Conservation (phyloP, 2,113 vertebrate species). For the Paramormyrops kingsleyae region DNA sequence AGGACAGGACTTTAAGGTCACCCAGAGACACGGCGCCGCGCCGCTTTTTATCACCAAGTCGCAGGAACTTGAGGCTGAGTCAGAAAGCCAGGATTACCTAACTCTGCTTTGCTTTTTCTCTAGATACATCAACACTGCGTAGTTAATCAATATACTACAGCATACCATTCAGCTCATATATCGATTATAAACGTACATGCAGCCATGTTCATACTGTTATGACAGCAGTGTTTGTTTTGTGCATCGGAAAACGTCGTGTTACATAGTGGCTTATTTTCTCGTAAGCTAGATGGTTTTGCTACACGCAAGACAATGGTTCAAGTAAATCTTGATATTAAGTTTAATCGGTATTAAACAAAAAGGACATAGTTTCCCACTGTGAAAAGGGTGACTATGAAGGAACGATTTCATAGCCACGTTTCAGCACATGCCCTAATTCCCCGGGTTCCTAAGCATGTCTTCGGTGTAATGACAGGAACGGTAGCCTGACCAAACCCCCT, state of each 20-base stretch:
- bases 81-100: neutral
- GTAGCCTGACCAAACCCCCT: neutral
- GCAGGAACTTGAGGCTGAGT: neutral
- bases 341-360: neutral
- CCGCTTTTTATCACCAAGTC: neutral
- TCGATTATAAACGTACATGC: neutral
- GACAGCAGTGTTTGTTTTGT: neutral
- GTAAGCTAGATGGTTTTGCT: neutral
- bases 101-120: neutral
- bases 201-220: neutral
- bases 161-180: neutral
- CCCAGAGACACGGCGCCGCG: neutral
- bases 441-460: neutral
- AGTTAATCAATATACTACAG: neutral
- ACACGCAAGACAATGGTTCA: neutral
- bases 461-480: neutral
- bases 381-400: neutral
- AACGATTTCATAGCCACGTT: neutral
- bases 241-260: neutral
- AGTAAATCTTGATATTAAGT: neutral
- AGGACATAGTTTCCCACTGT: neutral
- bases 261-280: neutral
- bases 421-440: neutral
- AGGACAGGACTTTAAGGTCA: neutral
- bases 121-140: neutral